Evolutionary conservation across 2,888 invertebrate species (phyloP).

Genomic region (Trichacis sp.): DNA sequence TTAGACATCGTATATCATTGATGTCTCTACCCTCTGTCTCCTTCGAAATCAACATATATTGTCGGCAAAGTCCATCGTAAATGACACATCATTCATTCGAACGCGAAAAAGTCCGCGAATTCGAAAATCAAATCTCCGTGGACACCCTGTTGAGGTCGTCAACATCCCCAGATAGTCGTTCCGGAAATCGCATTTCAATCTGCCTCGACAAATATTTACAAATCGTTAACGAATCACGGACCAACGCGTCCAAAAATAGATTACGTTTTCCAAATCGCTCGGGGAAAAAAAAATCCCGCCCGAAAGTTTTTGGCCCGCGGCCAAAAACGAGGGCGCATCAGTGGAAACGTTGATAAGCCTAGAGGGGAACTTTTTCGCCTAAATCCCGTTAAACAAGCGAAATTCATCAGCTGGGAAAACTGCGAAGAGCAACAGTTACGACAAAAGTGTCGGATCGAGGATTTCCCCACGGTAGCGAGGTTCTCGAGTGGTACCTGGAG

Average conservation of each 20-base stretch:
- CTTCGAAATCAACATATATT: no score
- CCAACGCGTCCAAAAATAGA: slow-evolving; percentile 3
- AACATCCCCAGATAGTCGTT: neutral
- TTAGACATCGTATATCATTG: no score
- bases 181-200: neutral
- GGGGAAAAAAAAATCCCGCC: neutral
- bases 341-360: slow-evolving; percentile 1
- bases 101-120: no score
- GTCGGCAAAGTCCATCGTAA: no score
- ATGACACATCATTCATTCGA: no score
- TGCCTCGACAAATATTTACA: slow-evolving; percentile 4
- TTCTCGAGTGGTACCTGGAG: neutral
- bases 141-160: neutral
- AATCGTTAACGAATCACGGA: neutral
- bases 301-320: neutral
- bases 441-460: neutral
- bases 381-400: neutral
- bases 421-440: neutral
- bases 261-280: slow-evolving; percentile 24
- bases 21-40: no score
- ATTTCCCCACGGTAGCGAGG: neutral
- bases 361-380: neutral
- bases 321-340: neutral
- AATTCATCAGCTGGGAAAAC: neutral
- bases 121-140: no score